A percentile compares a stretch with the other conserved stretches of the same genome.
These are phyloP conservation scores for Drosophila triauraria DNA, from an alignment of 1,140 invertebrate genomes.

Conservation along the genomic window DNA sequence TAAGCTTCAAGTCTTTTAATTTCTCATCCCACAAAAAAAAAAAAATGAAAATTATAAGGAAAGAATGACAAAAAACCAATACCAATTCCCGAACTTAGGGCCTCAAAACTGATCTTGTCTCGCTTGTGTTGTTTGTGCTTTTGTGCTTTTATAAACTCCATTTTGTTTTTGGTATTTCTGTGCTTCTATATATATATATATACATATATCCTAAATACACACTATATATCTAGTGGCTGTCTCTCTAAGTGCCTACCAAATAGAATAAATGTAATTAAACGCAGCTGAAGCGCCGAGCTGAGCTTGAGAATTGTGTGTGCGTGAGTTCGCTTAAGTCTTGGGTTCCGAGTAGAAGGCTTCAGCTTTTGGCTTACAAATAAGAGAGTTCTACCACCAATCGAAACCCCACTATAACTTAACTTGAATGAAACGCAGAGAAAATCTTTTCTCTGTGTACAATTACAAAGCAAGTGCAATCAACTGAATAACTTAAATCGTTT, in stretches of 20 bases:
- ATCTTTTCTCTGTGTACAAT: conserved; percentile 4
- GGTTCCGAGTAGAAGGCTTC: conserved; percentile 50
- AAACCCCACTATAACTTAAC: neutral
- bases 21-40: conserved; percentile 31
- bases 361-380: conserved; percentile 49
- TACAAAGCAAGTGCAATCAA: conserved; percentile 22
- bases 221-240: conserved; percentile 51
- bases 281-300: conserved; percentile 43
- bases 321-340: conserved; percentile 47
- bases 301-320: conserved; percentile 42
- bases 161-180: conserved; percentile 66
- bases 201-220: conserved; percentile 32
- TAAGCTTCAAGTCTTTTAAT: conserved; percentile 64
- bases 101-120: conserved; percentile 66
- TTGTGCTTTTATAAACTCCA: conserved; percentile 59
- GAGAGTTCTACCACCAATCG: conserved; percentile 42
- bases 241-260: conserved; percentile 38
- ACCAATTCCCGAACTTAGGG: conserved; percentile 15
- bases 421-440: conserved; percentile 9
- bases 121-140: conserved; percentile 78
- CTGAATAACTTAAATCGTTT: conserved; percentile 28
- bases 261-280: conserved; percentile 8
- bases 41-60: neutral
- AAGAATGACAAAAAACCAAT: conserved; percentile 3
- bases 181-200: conserved; percentile 50